Percentiles rank a stretch among this genome's conserved stretches.
Evolutionary conservation across 2,888 invertebrate genomes (phyloP).

Genomic region (Dryobota labecula): DNA sequence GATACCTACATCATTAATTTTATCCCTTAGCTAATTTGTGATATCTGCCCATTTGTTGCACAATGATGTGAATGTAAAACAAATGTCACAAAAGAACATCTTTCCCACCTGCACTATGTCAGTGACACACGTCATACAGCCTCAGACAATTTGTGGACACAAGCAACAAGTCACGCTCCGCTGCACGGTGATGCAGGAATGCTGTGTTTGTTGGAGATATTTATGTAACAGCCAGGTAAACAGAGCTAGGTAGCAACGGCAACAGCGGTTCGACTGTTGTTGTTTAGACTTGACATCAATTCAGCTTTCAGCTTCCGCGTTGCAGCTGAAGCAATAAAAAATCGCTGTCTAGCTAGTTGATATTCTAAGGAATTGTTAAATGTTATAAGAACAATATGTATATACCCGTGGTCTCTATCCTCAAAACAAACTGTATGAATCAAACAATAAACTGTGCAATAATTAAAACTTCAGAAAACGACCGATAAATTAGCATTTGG

Average conservation of each 20-base stretch:
- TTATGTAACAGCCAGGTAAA: not conserved
- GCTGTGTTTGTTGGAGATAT: conserved; percentile 17
- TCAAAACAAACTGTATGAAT: not conserved
- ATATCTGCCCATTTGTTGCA: not conserved
- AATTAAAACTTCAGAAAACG: not conserved
- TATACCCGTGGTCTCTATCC: not conserved
- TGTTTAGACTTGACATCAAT: conserved; percentile 2
- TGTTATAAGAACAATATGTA: not conserved
- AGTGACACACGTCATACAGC: not conserved
- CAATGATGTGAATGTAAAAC: not conserved
- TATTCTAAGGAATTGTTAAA: not conserved
- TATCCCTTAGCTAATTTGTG: not conserved
- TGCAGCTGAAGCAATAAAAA: not conserved
- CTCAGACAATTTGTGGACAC: conserved; percentile 11
- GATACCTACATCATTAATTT: not conserved
- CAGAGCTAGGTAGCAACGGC: not conserved
- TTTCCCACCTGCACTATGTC: too few species aligned
- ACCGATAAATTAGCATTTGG: not conserved
- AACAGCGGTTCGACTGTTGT: not conserved
- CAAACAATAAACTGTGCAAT: not conserved
- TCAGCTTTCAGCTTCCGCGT: not conserved
- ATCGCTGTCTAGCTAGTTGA: not conserved
- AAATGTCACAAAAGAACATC: not conserved
- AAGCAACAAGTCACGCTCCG: conserved; percentile 37
- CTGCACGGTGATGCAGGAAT: not conserved